Base-by-base conservation (phyloP, 2,888 invertebrate species). In the Cyaniris semiargus region DNA sequence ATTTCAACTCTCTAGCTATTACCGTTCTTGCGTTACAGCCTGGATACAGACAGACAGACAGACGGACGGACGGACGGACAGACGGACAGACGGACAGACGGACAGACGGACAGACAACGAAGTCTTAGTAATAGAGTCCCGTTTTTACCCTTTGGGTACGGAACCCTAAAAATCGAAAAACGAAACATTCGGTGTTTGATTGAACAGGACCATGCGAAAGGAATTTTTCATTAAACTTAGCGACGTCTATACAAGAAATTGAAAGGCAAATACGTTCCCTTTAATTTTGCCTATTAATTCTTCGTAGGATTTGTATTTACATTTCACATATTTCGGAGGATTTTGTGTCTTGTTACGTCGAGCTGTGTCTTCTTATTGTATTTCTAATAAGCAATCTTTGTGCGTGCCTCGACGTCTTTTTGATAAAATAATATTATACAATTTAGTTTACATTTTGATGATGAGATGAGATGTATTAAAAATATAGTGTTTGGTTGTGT, bases 211-310 rank as follows among this genome's bases (percentile, higher is more conserved):
- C 44, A 44, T 38, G 66, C 76, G 66, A 77, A 77, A 76, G 58
- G 80, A 79, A 81, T 79, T 80, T 81, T 80, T 81, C 79, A 79
- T 81, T 80, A 79, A 72, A 77, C 34, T 76, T 76, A 66, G 70
- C 74, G 71, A 70, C 56, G 77, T 56, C 53, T 76, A 60, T 77
- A 38, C 38, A 72, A 58, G 27, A 72, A 60, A 72, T 71, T 71
- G 44, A 7, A 56, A 58, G 23, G 34, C 56, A 44, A 72, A 77
- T 58, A 58, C 44, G 58, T 72, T 77, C 34, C 53, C 53, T 70
- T 70, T 76, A 76, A 76, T 48, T 66, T 76, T 5, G 31, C 44
- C 70, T 56, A 34, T 76, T 76, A 70, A 76, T 48, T 76, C 31
- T 70, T 70, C 56, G 76, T 60, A 44, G 76, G 48, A 70, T 76